A percentile compares a stretch with the other conserved stretches of the same genome.
Conservation (phyloP, 23 tunicate genomes). For the Trididemnum nubilum region DNA sequence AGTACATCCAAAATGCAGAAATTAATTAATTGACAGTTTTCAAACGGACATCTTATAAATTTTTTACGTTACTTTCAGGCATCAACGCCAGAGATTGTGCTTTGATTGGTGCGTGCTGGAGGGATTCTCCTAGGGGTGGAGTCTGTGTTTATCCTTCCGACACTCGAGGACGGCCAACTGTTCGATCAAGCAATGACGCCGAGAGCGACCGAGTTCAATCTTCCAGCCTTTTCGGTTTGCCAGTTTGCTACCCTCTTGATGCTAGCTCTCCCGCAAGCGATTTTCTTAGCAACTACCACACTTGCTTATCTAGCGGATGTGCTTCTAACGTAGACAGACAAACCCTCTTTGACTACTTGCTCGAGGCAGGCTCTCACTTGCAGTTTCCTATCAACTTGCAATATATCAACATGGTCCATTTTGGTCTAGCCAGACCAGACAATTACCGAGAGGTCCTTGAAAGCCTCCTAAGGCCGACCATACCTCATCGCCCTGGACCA, state of each 20-base stretch:
- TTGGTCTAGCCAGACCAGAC: conserved; percentile 72
- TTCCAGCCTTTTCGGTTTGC: conserved; percentile 42
- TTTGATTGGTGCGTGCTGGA: conserved; percentile 89
- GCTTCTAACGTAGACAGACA: conserved; percentile 31
- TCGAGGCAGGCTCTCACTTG: background rate
- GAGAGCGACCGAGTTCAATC: background rate
- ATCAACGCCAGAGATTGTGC: conserved; percentile 68
- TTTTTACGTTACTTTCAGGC: conserved; percentile 58
- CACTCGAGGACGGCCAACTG: conserved; percentile 7
- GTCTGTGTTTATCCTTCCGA: conserved; percentile 70
- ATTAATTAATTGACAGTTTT: too few relatives aligned
- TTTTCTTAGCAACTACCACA: conserved; percentile 56
- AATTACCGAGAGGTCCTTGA: conserved; percentile 48
- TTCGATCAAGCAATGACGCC: conserved; percentile 53
- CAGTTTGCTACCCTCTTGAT: conserved; percentile 56
- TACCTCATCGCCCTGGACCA: background rate
- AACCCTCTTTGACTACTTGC: conserved; percentile 2
- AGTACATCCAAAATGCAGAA: too few relatives aligned
- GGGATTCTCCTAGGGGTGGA: background rate
- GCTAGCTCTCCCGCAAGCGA: conserved; percentile 19
- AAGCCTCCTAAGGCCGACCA: background rate
- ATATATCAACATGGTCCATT: conserved; percentile 28
- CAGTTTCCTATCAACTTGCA: background rate
- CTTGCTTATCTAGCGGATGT: conserved; percentile 74
- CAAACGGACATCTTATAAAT: too few relatives aligned